phyloP scores from a whole-genome alignment of 2,113 vertebrate genomes.

The Furnarius figulus region DNA sequence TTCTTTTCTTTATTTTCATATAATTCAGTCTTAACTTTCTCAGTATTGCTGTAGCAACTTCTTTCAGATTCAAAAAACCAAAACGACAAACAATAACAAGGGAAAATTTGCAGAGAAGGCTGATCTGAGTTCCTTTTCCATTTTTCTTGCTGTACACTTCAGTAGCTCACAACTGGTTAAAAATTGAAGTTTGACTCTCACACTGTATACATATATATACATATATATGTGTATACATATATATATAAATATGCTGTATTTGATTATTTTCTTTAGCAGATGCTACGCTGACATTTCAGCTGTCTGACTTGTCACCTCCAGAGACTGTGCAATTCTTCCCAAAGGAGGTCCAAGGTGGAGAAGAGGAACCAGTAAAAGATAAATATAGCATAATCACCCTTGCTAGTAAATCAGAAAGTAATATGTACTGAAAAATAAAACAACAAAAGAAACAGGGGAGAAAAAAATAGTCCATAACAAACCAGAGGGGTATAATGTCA shows the following conservation, averaged over 20 bases:
- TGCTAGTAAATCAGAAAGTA: neutral
- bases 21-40: neutral
- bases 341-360: neutral
- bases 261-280: conserved; percentile 31
- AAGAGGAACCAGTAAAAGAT: neutral
- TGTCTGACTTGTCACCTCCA: neutral
- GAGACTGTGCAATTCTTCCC: neutral
- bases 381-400: neutral
- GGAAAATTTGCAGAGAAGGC: neutral
- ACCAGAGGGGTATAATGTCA: neutral
- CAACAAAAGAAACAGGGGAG: neutral
- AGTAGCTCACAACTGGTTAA: neutral
- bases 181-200: neutral
- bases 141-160: neutral
- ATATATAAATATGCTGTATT: neutral
- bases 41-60: neutral
- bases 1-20: neutral
- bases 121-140: neutral
- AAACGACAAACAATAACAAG: neutral
- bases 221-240: neutral
- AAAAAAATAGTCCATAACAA: neutral
- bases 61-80: neutral
- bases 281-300: neutral
- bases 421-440: neutral
- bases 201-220: neutral